Conservation (phyloP, 35 echinoderm and acorn worm genomes). For the Diadema setosum region DNA sequence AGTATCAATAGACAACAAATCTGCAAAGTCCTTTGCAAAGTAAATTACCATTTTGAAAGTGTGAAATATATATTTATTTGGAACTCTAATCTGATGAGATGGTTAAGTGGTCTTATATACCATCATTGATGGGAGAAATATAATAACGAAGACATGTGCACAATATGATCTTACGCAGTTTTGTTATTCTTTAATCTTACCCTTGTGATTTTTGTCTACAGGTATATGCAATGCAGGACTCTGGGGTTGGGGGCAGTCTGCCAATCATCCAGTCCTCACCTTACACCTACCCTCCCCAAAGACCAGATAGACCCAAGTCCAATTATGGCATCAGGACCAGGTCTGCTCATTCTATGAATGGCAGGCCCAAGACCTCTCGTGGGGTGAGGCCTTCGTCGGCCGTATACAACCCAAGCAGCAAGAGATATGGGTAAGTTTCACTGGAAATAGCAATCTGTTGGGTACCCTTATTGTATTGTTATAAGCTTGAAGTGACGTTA, state of each 20-base stretch:
- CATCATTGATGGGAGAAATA: no score
- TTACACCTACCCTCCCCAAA: conserved; percentile 8
- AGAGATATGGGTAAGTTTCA: conserved; percentile 66
- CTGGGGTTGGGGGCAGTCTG: conserved; percentile 67
- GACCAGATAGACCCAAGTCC: conserved; percentile 82
- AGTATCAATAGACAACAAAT: no score
- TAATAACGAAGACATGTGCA: no score
- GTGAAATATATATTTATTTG: no score
- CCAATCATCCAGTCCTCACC: conserved; percentile 33
- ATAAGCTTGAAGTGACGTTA: no score
- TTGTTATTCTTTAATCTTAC: background rate
- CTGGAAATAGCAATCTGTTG: no score
- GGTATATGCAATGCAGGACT: conserved; percentile 8
- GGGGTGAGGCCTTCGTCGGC: conserved; percentile 38
- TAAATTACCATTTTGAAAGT: no score
- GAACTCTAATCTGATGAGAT: no score
- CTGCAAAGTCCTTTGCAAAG: no score
- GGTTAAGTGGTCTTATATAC: no score
- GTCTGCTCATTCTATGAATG: background rate
- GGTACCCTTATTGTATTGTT: no score
- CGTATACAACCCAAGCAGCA: conserved; percentile 59
- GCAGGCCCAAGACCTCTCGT: conserved; percentile 74
- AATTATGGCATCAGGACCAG: conserved; percentile 65
- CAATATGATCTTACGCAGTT: no score
- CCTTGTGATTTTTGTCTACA: background rate